These are phyloP conservation scores for Paramormyrops kingsleyae DNA, from an alignment of 2,113 vertebrate species.

Conservation along the genomic window DNA sequence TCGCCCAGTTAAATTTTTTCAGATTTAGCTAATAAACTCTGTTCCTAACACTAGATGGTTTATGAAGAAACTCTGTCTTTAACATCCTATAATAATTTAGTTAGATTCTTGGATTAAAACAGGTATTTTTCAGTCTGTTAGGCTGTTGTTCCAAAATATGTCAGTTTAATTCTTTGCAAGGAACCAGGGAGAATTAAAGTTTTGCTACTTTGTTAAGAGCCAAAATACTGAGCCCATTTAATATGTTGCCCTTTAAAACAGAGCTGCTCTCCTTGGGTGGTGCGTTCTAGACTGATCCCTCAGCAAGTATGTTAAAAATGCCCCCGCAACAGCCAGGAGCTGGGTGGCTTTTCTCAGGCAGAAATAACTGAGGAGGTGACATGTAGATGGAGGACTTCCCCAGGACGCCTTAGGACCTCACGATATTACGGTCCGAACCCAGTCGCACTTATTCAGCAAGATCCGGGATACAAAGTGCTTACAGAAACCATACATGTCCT, in stretches of 20 bases:
- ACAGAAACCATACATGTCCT: neutral
- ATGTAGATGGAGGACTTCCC: slow-evolving; percentile 5
- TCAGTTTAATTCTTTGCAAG: slow-evolving; percentile 1
- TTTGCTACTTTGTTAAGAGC: neutral
- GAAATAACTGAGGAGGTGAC: slow-evolving; percentile 13
- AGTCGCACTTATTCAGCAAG: neutral
- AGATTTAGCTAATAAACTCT: slow-evolving; percentile 5
- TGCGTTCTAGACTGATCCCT: neutral
- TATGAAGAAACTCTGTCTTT: neutral
- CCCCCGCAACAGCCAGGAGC: neutral
- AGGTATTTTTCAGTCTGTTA: neutral
- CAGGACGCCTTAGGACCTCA: slow-evolving; percentile 7
- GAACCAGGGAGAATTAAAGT: neutral
- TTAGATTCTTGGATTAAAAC: neutral
- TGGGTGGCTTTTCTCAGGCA: slow-evolving; percentile 12
- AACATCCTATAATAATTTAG: neutral
- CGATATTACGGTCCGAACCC: slow-evolving; percentile 25
- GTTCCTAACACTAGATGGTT: neutral
- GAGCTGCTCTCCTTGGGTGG: slow-evolving; percentile 8
- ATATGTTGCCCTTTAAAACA: neutral
- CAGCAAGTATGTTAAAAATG: slow-evolving; percentile 5
- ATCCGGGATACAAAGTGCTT: neutral
- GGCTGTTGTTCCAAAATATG: neutral
- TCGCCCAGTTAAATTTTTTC: neutral
- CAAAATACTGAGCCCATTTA: neutral